phyloP scores from a whole-genome alignment of 2,797 vertebrate genomes.

The Cyprinella venusta region DNA sequence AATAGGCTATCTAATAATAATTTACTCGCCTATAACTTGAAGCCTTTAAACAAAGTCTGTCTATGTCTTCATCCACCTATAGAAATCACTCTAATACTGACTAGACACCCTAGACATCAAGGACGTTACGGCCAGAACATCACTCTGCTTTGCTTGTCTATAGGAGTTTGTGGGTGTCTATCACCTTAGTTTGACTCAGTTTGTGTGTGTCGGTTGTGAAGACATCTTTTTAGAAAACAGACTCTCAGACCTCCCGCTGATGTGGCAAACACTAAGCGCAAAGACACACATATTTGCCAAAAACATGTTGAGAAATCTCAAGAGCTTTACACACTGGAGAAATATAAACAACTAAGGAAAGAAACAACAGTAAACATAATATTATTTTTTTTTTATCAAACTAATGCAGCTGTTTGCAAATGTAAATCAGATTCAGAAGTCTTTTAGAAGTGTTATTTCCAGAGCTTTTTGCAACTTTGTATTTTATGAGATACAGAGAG shows the following conservation, averaged over 20 bases:
- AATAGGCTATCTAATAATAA: too few relatives aligned
- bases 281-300: conserved; percentile 35
- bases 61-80: not conserved
- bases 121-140: not conserved
- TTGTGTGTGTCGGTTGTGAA: conserved; percentile 20
- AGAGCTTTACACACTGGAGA: conserved; percentile 18
- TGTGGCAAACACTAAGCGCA: conserved; percentile 24
- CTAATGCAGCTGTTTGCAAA: not conserved
- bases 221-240: conserved; percentile 24
- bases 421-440: not conserved
- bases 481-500: not conserved
- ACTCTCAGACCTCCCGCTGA: conserved; percentile 19
- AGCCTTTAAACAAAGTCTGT: not conserved
- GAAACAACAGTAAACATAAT: not conserved
- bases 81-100: not conserved
- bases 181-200: conserved; percentile 18
- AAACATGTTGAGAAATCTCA: conserved; percentile 13
- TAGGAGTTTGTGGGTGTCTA: not conserved
- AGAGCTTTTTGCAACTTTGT: conserved; percentile 2
- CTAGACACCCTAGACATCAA: not conserved
- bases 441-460: not conserved
- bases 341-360: conserved; percentile 23
- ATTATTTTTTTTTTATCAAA: not conserved
- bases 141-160: not conserved
- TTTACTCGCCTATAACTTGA: not conserved